Percentiles rank a stretch among this genome's conserved stretches.
phyloP scores from a whole-genome alignment of 1,140 invertebrate species.

The Vanessa tameamea region DNA sequence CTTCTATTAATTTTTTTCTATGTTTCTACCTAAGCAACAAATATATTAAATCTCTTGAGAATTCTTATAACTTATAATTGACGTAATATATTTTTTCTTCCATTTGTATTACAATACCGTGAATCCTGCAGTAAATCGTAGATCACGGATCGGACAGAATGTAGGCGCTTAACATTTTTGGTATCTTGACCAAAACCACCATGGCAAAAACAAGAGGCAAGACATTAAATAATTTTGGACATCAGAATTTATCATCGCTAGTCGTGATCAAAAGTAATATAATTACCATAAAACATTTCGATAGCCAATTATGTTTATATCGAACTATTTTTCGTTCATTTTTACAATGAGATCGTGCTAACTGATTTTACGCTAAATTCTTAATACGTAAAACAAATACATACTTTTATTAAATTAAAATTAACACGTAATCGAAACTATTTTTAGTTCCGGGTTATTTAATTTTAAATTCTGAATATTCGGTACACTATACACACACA shows the following conservation, averaged over 20 bases:
- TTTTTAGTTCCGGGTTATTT: conserved; percentile 22
- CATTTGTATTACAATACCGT: conserved; percentile 14
- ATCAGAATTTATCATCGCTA: conserved; percentile 44
- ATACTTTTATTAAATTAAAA: not conserved
- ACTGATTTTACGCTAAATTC: conserved; percentile 44
- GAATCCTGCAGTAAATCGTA: conserved; percentile 27
- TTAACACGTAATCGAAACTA: not conserved
- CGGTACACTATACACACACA: too few species aligned
- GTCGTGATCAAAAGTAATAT: conserved; percentile 48
- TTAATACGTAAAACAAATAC: conserved; percentile 31
- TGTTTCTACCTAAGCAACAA: too few species aligned
- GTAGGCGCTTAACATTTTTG: conserved; percentile 42
- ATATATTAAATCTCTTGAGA: not conserved
- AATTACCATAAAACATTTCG: conserved; percentile 52
- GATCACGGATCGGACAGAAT: conserved; percentile 20
- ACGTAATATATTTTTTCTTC: conserved; percentile 8
- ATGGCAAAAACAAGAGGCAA: conserved; percentile 36
- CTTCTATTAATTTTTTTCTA: too few species aligned
- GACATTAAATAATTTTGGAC: conserved; percentile 43
- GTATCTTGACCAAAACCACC: conserved; percentile 22
- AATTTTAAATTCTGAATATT: not conserved
- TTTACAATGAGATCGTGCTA: conserved; percentile 42
- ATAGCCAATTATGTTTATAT: conserved; percentile 41
- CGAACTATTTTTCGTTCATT: conserved; percentile 38
- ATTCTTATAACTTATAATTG: not conserved